Base-by-base conservation (phyloP, 2,113 vertebrate genomes). In the Amphiprion percula region DNA sequence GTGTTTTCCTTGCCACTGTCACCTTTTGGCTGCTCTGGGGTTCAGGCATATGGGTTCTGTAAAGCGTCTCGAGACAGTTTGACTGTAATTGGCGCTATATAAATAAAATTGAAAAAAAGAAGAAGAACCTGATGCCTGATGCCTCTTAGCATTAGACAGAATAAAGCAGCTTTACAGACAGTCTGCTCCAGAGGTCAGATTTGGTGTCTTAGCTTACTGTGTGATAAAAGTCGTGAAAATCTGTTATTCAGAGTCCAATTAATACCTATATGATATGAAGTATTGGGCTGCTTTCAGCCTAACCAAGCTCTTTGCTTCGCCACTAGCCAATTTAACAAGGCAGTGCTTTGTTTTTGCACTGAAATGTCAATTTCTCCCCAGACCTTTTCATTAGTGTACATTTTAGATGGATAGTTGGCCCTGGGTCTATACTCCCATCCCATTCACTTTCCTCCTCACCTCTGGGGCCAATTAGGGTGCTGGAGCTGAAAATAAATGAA, bases 381-480 rank as follows among this genome's bases (percentile, higher is more conserved):
- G 85, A 84, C 80, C 56, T 72, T 86, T 88, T 88, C 84, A 89
- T 92, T 87, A 89, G 87, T 19, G 41, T 76, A 71, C 62, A 67
- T 79, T 70, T 86, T 54, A 74, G 76, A 90, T 81, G 85, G 84
- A 87, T 82, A 72, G 77, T 70, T 67, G 80, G 81, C 79, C 71
- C 67, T 7, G 56, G 68, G 79, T 84, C 84, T 53, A 53, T 28
- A 2, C 70, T 58, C 53, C 71, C 68, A 79, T 52, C 77, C 83
- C 78, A 61, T 77, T 81, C 74, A 63, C 80, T 82, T 70, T 67
- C 68, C 81, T 60, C 73, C 76, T 74, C 90, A 88, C 91, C 88
- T 85, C 83, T 72, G 91, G 87, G 91, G 90, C 91, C 90, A 92
- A 92, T 92, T 92, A 92, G 83, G 54, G 65, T 30, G 46, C 70